Evolutionary conservation across 2,888 invertebrate genomes (phyloP), one percentile per base, ranked within the genome.

Genomic region (Paralinhomoeus sp.): DNA sequence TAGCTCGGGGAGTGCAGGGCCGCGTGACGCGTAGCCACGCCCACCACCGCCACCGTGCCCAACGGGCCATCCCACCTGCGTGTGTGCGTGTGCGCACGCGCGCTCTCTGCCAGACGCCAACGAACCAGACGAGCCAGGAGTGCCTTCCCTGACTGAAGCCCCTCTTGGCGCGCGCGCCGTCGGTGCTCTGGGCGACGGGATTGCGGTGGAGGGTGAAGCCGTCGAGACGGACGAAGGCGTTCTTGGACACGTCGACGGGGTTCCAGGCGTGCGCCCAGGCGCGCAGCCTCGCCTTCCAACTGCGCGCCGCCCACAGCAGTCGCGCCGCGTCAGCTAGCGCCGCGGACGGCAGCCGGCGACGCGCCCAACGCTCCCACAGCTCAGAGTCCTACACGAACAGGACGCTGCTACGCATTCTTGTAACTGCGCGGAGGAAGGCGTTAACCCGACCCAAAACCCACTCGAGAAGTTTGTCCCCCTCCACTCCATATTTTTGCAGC

Each of bases 141-240:
- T 91, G 91, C 49, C 89, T 73, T 12, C 89, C 91, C 61, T 78
- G 75, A 56, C 77, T 72, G 64, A 87, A 89, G 1, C 87, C 62
- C 35, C 61, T 73, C 82, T 91, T 52, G 75, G 80, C 66, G 79
- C 75, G 54, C 77, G 80, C 51, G 38, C 82, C 89, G 69, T 97
- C 93, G 46, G 91, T 93, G 67, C 87, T 89, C 68, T 93, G 93
- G 36, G 93, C 93, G 41, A 97, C 84, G 40, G 93, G 93, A 67
- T 91, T 89, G 61, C 93, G 75, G 70, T 93, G 93, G 56, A 93
- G 70, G 21, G 93, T 93, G 64, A 93, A 93, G 50, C 87, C 89
- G 69, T 87, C 89, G 24, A 82, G 77, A 69, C 87, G 89, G 44
- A 93, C 79, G 64, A 82, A 91, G 62, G 91, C 80, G 69, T 97